Percentiles rank a stretch among this genome's conserved stretches.
Conservation (phyloP, 2,888 invertebrate genomes). For the Galeruca laticollis region DNA sequence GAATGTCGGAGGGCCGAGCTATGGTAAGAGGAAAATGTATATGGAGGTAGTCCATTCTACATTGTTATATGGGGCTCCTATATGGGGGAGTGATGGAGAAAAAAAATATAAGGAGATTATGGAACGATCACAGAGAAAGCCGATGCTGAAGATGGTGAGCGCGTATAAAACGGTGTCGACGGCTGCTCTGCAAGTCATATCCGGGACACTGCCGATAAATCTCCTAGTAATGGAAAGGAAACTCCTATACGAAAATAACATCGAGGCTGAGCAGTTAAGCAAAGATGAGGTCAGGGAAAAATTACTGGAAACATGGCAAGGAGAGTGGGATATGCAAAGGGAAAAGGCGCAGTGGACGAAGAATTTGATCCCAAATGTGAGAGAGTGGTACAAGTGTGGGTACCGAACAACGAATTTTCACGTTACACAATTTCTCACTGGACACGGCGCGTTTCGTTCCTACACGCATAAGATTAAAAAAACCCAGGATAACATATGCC, state of each 20-base stretch:
- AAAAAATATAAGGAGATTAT: slow-evolving; percentile 14
- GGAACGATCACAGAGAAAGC: slow-evolving; percentile 20
- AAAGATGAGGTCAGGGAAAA: background rate
- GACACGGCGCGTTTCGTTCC: slow-evolving; percentile 15
- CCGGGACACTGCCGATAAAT: slow-evolving; percentile 8
- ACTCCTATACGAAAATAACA: background rate
- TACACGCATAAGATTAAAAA: background rate
- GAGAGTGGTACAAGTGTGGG: slow-evolving; percentile 7
- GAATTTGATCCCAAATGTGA: slow-evolving; percentile 2
- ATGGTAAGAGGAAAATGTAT: slow-evolving; percentile 32
- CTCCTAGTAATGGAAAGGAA: slow-evolving; percentile 8
- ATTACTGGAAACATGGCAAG: slow-evolving; percentile 11
- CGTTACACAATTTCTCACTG: slow-evolving; percentile 20
- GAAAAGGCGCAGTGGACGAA: slow-evolving; percentile 18
- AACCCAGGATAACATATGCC: background rate
- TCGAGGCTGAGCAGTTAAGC: background rate
- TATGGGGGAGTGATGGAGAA: slow-evolving; percentile 28
- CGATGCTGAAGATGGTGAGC: slow-evolving; percentile 8
- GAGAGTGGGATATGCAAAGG: background rate
- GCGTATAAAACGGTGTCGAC: slow-evolving; percentile 17
- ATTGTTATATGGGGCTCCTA: slow-evolving; percentile 41
- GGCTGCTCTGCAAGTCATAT: slow-evolving; percentile 11
- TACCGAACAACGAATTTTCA: slow-evolving; percentile 15
- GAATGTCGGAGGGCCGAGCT: slow-evolving; percentile 39
- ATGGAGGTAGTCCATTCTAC: slow-evolving; percentile 34